Percentiles rank a stretch among this genome's conserved stretches.
Conservation (phyloP, 2,888 invertebrate species). For the Pristionchus japonicus region DNA sequence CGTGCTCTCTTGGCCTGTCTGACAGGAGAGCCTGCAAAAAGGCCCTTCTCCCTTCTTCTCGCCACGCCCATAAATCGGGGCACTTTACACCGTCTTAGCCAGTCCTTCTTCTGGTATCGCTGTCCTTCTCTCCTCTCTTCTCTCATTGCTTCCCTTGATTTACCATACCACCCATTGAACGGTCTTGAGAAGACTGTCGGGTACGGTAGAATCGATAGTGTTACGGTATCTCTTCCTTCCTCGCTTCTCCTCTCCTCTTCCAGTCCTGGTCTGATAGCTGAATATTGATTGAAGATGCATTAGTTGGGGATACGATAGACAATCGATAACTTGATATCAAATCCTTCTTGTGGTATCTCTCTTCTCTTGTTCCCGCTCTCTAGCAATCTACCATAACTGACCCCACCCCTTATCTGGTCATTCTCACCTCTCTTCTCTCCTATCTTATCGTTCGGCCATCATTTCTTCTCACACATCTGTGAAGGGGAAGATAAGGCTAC, state of each 20-base stretch:
- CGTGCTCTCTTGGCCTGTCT: background rate
- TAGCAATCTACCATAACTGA: background rate
- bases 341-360: slow-evolving; percentile 19
- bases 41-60: slow-evolving; percentile 28
- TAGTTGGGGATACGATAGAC: too few species aligned
- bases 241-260: too few species aligned
- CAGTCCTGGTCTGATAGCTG: too few species aligned
- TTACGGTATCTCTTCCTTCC: too few species aligned
- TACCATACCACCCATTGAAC: too few species aligned
- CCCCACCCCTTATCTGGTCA: slow-evolving; percentile 11
- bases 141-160: too few species aligned
- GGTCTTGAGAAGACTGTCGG: too few species aligned
- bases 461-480: background rate
- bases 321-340: too few species aligned
- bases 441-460: slow-evolving; percentile 15
- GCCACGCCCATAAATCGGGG: slow-evolving; percentile 44
- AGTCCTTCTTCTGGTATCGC: background rate
- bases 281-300: too few species aligned
- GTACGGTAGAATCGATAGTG: too few species aligned
- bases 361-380: background rate
- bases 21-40: slow-evolving; percentile 46
- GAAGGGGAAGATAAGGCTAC: background rate
- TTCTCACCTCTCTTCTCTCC: slow-evolving; percentile 22
- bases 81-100: background rate
- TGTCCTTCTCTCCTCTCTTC: too few species aligned